Percentiles rank a stretch among this genome's conserved stretches.
Evolutionary conservation across 2,113 vertebrate species (phyloP).

Genomic region (Acanthochromis polyacanthus): DNA sequence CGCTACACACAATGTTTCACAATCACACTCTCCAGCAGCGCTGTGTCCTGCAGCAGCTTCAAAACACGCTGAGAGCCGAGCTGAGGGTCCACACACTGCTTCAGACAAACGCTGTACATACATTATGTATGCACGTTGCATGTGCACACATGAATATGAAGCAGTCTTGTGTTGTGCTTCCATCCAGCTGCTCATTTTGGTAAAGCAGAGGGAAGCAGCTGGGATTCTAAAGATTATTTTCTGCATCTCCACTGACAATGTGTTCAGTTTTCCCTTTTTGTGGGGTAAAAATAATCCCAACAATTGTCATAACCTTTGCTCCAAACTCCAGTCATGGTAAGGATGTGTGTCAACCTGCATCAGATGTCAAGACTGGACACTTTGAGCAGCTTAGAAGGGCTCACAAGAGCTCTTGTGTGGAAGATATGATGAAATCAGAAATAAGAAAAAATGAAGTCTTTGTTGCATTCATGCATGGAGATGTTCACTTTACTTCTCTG

Average conservation of each 20-base stretch:
- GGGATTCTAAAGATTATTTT: too few species aligned
- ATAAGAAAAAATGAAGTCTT: neutral
- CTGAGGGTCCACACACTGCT: slow-evolving; percentile 9
- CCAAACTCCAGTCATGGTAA: neutral
- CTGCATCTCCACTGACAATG: too few species aligned
- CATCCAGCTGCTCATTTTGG: neutral
- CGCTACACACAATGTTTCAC: slow-evolving; percentile 16
- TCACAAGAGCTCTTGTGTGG: neutral
- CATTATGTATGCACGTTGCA: slow-evolving; percentile 26
- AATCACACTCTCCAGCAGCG: slow-evolving; percentile 1
- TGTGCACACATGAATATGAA: slow-evolving; percentile 15
- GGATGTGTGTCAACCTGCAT: slow-evolving; percentile 38
- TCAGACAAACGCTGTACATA: slow-evolving; percentile 4
- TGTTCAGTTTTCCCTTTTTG: neutral
- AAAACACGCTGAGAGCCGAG: neutral
- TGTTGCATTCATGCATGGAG: neutral
- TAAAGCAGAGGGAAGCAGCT: neutral
- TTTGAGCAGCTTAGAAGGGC: neutral
- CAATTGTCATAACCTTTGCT: neutral
- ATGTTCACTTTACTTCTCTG: too few species aligned
- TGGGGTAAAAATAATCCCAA: neutral
- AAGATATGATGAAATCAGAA: neutral
- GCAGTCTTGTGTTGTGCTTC: neutral
- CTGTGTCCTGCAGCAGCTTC: slow-evolving; percentile 10
- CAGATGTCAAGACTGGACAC: slow-evolving; percentile 11